phyloP scores from a whole-genome alignment of 2,113 vertebrate species.

The Salvelinus fontinalis region DNA sequence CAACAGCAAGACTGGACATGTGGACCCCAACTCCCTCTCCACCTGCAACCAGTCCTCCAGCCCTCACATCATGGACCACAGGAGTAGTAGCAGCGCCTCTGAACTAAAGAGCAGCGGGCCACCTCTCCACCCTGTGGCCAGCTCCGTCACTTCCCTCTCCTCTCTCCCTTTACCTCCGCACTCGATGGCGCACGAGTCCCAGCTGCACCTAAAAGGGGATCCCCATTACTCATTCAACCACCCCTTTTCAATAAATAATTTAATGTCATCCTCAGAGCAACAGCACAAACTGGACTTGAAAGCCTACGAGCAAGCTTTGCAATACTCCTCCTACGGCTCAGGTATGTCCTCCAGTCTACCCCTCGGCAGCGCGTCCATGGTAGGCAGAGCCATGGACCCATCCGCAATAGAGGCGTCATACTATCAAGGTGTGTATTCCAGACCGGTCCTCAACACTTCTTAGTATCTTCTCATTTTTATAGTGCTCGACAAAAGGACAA shows the following conservation, averaged over 20 bases:
- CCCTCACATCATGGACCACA: slow-evolving; percentile 81
- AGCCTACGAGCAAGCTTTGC: slow-evolving; percentile 92
- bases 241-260: slow-evolving; percentile 98
- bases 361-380: slow-evolving; percentile 77
- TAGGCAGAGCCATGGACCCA: slow-evolving; percentile 85
- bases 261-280: slow-evolving; percentile 97
- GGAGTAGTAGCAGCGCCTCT: slow-evolving; percentile 60
- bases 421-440: slow-evolving; percentile 98
- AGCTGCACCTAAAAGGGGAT: slow-evolving; percentile 93
- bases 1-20: slow-evolving; percentile 72
- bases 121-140: slow-evolving; percentile 70
- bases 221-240: slow-evolving; percentile 98
- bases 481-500: slow-evolving; percentile 47
- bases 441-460: slow-evolving; percentile 95
- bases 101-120: slow-evolving; percentile 84
- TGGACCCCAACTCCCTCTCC: slow-evolving; percentile 76
- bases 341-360: slow-evolving; percentile 79
- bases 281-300: slow-evolving; percentile 99
- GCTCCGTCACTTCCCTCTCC: slow-evolving; percentile 77
- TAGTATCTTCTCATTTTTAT: slow-evolving; percentile 71
- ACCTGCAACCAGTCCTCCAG: slow-evolving; percentile 73
- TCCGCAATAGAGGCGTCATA: slow-evolving; percentile 92
- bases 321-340: slow-evolving; percentile 87
- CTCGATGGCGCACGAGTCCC: slow-evolving; percentile 84
- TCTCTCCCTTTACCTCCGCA: slow-evolving; percentile 82